These are phyloP conservation scores for Phytoseiulus persimilis DNA, from an alignment of 2,888 invertebrate genomes.

Conservation along the genomic window DNA sequence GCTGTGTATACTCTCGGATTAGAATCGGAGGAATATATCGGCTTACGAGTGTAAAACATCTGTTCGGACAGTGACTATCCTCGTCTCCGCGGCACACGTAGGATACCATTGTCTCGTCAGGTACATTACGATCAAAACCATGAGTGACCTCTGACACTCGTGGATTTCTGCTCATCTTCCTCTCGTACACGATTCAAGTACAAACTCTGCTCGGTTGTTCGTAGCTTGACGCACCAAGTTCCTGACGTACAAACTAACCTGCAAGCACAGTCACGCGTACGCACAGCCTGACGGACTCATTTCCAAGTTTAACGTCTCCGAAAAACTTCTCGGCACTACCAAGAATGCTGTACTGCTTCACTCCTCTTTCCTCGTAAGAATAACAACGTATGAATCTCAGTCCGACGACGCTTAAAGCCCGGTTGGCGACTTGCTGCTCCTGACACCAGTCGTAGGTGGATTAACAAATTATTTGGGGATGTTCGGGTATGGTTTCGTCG, in stretches of 20 bases:
- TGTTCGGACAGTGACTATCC: too few relatives aligned
- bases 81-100: too few relatives aligned
- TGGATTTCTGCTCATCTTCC: background rate
- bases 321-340: background rate
- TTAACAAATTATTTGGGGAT: background rate
- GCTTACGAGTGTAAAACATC: too few relatives aligned
- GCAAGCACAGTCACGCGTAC: background rate
- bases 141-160: too few relatives aligned
- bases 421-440: background rate
- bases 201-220: background rate
- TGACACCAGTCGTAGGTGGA: background rate
- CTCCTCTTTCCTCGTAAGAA: background rate
- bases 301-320: background rate
- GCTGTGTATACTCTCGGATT: too few relatives aligned
- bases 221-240: background rate
- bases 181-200: background rate
- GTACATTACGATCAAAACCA: too few relatives aligned
- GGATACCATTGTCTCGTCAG: too few relatives aligned
- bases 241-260: background rate
- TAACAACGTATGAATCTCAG: background rate
- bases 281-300: background rate
- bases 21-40: too few relatives aligned
- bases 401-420: background rate
- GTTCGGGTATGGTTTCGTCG: background rate
- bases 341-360: background rate